These are phyloP conservation scores for Incurvaria masculella DNA, from an alignment of 2,888 invertebrate species.

Conservation along the genomic window DNA sequence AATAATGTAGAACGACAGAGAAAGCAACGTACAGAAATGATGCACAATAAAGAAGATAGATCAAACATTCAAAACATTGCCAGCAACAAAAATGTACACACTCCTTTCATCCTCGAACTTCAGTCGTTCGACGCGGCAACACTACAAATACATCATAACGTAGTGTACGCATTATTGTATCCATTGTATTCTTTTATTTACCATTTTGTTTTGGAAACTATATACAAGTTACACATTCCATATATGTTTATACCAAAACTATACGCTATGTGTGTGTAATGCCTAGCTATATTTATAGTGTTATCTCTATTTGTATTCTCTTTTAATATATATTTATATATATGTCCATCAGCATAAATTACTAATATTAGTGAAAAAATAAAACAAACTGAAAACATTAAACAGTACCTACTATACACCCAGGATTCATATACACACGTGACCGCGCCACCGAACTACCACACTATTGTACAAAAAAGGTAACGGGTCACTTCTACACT, in stretches of 20 bases:
- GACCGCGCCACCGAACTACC: constrained; percentile 37
- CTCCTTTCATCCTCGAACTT: too few relatives aligned
- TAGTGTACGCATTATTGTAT: constrained; percentile 51
- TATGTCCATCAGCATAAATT: constrained; percentile 48
- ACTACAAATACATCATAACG: constrained; percentile 43
- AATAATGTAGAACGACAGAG: constrained; percentile 53
- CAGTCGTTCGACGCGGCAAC: constrained; percentile 28
- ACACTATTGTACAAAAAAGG: constrained; percentile 41
- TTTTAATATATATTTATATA: constrained; percentile 5
- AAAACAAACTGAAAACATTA: constrained; percentile 32
- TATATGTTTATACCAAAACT: constrained; percentile 52
- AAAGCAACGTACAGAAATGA: constrained; percentile 55
- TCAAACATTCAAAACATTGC: constrained; percentile 30
- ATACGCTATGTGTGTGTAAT: constrained; percentile 48
- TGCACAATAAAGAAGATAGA: constrained; percentile 46
- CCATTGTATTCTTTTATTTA: constrained; percentile 41
- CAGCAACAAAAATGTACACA: constrained; percentile 29
- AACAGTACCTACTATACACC: constrained; percentile 48
- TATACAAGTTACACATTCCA: constrained; percentile 43
- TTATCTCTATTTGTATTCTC: constrained; percentile 51
- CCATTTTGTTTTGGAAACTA: constrained; percentile 49
- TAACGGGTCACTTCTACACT: constrained; percentile 36
- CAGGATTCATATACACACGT: constrained; percentile 47
- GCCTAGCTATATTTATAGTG: constrained; percentile 55
- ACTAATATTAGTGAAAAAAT: constrained; percentile 49